Evolutionary conservation across 2,113 vertebrate genomes (phyloP).

Genomic region (Sapajus apella): DNA sequence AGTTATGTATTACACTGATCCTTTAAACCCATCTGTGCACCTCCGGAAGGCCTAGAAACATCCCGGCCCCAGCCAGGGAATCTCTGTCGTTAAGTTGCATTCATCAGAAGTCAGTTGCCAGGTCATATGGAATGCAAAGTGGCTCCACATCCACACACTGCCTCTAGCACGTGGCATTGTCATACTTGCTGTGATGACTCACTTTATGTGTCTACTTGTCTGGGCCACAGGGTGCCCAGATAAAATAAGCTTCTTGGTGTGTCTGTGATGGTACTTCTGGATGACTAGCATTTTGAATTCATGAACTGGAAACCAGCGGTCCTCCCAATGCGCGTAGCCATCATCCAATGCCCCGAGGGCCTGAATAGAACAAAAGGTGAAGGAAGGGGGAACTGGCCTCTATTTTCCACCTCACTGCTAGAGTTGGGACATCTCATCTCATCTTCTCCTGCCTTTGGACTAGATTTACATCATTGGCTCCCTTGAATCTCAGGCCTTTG

Average conservation of each 20-base stretch:
- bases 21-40: neutral
- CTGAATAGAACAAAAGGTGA: neutral
- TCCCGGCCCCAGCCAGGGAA: neutral
- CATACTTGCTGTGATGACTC: neutral
- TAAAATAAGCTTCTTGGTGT: neutral
- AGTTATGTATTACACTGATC: neutral
- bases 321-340: too few species aligned
- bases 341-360: neutral
- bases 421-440: neutral
- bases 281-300: neutral
- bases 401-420: neutral
- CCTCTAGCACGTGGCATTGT: neutral
- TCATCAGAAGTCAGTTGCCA: neutral
- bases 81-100: neutral
- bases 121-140: neutral
- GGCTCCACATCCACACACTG: neutral
- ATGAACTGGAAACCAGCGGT: fast-evolving
- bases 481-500: neutral
- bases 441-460: too few species aligned
- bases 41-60: neutral
- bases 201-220: neutral
- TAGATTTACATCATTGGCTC: neutral
- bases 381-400: neutral
- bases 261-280: neutral
- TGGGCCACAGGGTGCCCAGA: too few species aligned